phyloP scores from a whole-genome alignment of 2,113 vertebrate genomes.

The Stegastes partitus region DNA sequence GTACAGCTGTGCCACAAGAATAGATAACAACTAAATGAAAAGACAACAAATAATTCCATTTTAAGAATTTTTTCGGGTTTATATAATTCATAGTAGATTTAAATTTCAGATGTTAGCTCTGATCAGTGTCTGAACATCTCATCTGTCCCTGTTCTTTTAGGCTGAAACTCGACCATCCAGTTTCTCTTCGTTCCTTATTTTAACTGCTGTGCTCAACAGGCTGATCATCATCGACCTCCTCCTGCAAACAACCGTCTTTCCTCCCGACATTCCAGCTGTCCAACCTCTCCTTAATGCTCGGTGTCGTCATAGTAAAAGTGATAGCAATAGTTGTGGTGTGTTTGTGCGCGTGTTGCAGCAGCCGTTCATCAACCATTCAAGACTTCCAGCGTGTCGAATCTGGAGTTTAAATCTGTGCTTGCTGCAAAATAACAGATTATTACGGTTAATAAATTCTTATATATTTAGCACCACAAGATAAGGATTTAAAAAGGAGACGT shows the following conservation, averaged over 20 bases:
- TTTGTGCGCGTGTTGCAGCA: not conserved
- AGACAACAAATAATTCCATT: too few species aligned
- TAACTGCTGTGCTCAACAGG: not conserved
- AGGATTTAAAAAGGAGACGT: not conserved
- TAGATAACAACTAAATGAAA: too few species aligned
- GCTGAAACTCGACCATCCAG: not conserved
- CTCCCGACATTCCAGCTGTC: not conserved
- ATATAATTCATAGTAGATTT: too few species aligned
- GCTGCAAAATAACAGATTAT: not conserved
- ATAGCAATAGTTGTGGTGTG: not conserved
- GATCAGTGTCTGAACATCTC: not conserved
- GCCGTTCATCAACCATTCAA: not conserved
- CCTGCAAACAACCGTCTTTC: not conserved
- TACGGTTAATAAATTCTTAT: not conserved
- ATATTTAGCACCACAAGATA: not conserved
- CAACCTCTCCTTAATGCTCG: not conserved
- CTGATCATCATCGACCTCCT: not conserved
- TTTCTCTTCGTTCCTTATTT: not conserved
- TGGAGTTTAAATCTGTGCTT: too few species aligned
- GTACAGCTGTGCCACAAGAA: too few species aligned
- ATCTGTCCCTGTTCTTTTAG: not conserved
- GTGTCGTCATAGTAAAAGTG: not conserved
- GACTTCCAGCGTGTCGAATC: too few species aligned
- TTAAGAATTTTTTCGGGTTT: too few species aligned
- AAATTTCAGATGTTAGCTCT: not conserved